Base-by-base conservation (phyloP, 2,888 invertebrate genomes). In the Lumbricus terrestris region DNA sequence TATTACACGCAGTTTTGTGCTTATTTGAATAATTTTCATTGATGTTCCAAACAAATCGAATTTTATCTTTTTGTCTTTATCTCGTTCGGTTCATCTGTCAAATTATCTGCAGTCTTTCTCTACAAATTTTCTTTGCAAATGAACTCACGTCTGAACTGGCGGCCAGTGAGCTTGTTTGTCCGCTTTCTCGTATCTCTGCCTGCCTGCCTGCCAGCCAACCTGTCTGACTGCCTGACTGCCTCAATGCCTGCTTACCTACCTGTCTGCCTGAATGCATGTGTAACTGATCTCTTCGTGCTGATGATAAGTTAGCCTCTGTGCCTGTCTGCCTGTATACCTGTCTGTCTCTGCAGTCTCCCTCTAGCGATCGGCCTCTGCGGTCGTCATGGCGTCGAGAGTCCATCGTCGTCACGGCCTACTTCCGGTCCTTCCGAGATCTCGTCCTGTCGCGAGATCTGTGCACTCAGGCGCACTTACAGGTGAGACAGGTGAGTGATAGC, bases 401-500 rank as follows among this genome's bases (percentile, higher is more conserved):
- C 69, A 69, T 69, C 69, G n/a, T 69, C 69, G n/a, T 69, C 69
- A n/a, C 69, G 69, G 69, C 69, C 29, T 69, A 29, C 69, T 69
- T 69, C 69, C n/a, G 29, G 69, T 69, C 69, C n/a, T 47, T 69
- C 69, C 69, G 69, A 69, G n/a, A 69, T 69, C 69, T 69, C 69
- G 69, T 69, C 69, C 69, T 69, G 69, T 69, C 69, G 69, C 69
- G 69, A 69, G 69, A 69, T 69, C 69, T 69, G 69, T 69, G 29
- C 69, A 69, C 69, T 69, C 69, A 69, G 69, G 13, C 69, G 69
- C 69, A 69, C 69, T 69, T 69, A 69, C 69, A 69, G 69, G 69
- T 69, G 69, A 69, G 69, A n/a, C 69, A 69, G 69, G 69, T 69
- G 69, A 69, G 69, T 69, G 69, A 69, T 69, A n/a, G n/a, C n/a